Conservation (phyloP, 1,140 invertebrate genomes). For the Rhopalosiphum maidis region DNA sequence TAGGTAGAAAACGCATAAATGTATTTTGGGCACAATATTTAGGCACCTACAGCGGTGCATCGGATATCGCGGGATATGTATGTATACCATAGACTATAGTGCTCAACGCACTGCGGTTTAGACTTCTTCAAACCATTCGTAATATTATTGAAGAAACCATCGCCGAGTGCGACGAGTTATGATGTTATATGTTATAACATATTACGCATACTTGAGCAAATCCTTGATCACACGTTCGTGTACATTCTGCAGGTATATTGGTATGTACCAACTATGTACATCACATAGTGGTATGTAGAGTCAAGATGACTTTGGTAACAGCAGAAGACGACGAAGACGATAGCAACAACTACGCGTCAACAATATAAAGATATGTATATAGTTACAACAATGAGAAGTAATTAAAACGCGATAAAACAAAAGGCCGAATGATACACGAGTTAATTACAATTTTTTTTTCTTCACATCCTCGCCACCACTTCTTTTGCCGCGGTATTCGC, state of each 20-base stretch:
- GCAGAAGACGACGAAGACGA: background rate
- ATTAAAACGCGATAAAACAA: slow-evolving; percentile 57
- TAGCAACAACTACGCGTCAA: background rate
- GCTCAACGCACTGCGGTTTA: too few species aligned
- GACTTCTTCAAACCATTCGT: too few species aligned
- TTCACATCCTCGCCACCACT: background rate
- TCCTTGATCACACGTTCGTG: background rate
- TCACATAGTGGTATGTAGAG: background rate
- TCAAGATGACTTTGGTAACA: background rate
- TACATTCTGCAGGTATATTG: background rate
- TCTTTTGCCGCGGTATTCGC: background rate
- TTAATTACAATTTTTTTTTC: slow-evolving; percentile 48
- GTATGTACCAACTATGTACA: background rate
- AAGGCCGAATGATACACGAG: slow-evolving; percentile 55
- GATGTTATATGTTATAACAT: background rate
- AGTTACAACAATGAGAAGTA: slow-evolving; percentile 50
- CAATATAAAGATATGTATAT: slow-evolving; percentile 25
- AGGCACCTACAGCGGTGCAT: too few species aligned
- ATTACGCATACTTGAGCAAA: background rate
- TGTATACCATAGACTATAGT: too few species aligned
- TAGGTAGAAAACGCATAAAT: too few species aligned
- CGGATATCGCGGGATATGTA: too few species aligned
- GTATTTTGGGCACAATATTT: too few species aligned
- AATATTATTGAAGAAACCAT: too few species aligned
- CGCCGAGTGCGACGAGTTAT: too few species aligned